Percentiles rank a stretch among this genome's conserved stretches.
Evolutionary conservation across 2,888 invertebrate genomes (phyloP).

Genomic region (Lymantria dispar): DNA sequence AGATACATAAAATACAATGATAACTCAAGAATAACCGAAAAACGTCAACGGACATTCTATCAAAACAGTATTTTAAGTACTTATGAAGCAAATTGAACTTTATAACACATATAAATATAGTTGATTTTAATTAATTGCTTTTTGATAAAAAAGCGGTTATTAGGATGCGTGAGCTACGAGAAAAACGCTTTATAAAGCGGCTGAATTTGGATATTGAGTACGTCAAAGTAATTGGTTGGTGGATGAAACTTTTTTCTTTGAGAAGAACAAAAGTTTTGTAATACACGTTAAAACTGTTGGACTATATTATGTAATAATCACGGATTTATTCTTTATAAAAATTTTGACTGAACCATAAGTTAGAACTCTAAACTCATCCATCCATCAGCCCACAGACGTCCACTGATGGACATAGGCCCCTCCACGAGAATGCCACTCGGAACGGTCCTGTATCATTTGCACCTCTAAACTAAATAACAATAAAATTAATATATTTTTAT

Average conservation of each 20-base stretch:
- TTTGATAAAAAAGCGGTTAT: conserved; percentile 50
- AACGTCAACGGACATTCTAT: conserved; percentile 30
- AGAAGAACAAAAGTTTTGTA: conserved; percentile 20
- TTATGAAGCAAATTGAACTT: conserved; percentile 2
- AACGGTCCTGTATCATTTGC: too few species aligned
- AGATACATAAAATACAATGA: conserved; percentile 31
- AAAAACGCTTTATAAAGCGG: conserved; percentile 58
- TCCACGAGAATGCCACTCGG: too few species aligned
- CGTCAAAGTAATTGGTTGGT: conserved; percentile 42
- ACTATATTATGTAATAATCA: neutral
- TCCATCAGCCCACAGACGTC: too few species aligned
- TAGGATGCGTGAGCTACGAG: conserved; percentile 59
- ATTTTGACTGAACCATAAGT: too few species aligned
- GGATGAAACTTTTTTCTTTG: conserved; percentile 33
- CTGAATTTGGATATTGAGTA: conserved; percentile 52
- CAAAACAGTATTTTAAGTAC: conserved; percentile 33
- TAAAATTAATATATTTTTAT: too few species aligned
- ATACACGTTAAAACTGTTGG: conserved; percentile 1
- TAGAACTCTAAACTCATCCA: too few species aligned
- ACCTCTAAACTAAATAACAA: too few species aligned
- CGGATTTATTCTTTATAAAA: too few species aligned
- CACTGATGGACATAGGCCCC: too few species aligned
- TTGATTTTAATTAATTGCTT: conserved; percentile 14
- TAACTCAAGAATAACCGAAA: conserved; percentile 29
- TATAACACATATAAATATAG: conserved; percentile 15